These are phyloP conservation scores for Mylabris sibirica DNA, from an alignment of 2,888 invertebrate genomes.

Conservation along the genomic window DNA sequence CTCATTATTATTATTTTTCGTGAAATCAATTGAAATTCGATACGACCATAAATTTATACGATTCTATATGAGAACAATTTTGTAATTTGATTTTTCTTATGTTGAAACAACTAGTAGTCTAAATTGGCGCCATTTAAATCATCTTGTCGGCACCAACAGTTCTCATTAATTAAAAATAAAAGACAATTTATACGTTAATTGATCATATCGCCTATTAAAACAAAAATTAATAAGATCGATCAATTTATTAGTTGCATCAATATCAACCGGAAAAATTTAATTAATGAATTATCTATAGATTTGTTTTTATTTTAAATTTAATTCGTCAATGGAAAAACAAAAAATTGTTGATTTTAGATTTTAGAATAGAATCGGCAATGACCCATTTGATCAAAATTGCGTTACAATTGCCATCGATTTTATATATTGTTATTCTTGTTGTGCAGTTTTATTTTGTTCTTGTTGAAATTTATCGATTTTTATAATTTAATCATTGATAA, in stretches of 20 bases:
- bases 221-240: not conserved
- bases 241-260: not conserved
- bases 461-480: not conserved
- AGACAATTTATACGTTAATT: conserved; percentile 13
- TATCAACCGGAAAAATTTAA: not conserved
- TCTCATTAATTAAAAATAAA: conserved; percentile 16
- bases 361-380: not conserved
- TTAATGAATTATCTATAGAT: not conserved
- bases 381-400: conserved; percentile 9
- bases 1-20: too few species aligned
- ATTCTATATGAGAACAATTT: not conserved
- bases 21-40: not conserved
- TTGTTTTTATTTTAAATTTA: not conserved
- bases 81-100: not conserved
- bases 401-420: conserved; percentile 1
- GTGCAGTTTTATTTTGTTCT: not conserved
- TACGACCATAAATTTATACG: not conserved
- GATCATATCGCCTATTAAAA: conserved; percentile 12
- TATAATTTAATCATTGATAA: not conserved
- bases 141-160: conserved; percentile 11
- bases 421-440: not conserved
- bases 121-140: conserved; percentile 15
- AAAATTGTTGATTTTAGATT: not conserved
- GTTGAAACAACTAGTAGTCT: not conserved
- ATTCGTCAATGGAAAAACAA: not conserved